Percentiles rank a stretch among this genome's conserved stretches.
Conservation (phyloP, 1,140 invertebrate species). For the Panulirus ornatus region DNA sequence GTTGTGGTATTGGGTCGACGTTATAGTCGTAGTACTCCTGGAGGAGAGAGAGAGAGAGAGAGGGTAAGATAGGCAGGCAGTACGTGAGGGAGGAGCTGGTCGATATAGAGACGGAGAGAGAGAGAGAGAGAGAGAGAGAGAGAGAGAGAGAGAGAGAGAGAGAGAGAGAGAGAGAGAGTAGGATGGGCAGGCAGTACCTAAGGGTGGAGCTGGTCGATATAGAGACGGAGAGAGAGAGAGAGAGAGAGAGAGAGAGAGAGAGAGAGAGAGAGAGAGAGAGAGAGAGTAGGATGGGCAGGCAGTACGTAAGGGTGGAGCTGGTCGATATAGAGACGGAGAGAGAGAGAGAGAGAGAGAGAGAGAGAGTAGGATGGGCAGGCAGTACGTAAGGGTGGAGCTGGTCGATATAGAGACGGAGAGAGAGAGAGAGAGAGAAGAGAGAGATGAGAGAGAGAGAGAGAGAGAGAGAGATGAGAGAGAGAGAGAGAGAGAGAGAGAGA, state of each 20-base stretch:
- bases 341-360: not conserved
- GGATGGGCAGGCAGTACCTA: no score
- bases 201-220: not conserved
- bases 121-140: not conserved
- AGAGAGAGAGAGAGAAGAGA: not conserved
- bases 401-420: not conserved
- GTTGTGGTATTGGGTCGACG: not conserved
- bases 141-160: not conserved
- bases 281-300: no score
- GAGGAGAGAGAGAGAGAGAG: not conserved
- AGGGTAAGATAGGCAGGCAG: no score
- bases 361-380: no score
- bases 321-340: not conserved
- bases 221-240: not conserved
- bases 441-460: no score
- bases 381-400: no score
- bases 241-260: not conserved
- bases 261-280: not conserved
- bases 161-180: not conserved
- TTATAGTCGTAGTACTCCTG: conserved; percentile 64
- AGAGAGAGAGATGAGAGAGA: no score
- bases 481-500: not conserved
- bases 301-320: not conserved
- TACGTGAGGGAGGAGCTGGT: not conserved
- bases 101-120: not conserved